Conservation (phyloP, 2,113 vertebrate species). For the Charadrius vociferus region DNA sequence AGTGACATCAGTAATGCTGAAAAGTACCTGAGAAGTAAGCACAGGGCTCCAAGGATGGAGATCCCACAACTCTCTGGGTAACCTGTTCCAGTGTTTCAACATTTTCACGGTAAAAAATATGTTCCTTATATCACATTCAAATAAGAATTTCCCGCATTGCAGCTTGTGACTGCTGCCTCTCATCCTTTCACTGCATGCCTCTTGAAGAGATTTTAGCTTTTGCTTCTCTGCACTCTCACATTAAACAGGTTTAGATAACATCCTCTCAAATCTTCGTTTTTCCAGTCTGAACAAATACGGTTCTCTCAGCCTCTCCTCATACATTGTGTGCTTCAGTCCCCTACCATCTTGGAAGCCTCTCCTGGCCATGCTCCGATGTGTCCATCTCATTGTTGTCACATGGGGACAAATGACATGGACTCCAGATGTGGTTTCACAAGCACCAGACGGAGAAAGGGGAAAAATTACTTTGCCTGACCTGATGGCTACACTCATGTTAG, state of each 20-base stretch:
- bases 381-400: not conserved
- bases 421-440: not conserved
- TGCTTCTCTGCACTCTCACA: not conserved
- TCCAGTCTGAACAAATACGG: not conserved
- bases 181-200: not conserved
- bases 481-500: not conserved
- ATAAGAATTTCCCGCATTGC: not conserved
- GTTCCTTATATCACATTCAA: not conserved
- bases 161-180: not conserved
- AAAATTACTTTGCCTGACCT: not conserved
- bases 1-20: not conserved
- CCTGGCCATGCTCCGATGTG: not conserved
- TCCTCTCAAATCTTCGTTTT: not conserved
- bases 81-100: not conserved
- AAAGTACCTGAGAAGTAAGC: not conserved
- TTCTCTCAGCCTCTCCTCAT: not conserved
- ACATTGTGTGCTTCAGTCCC: rapidly evolving
- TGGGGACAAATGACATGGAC: not conserved
- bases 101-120: not conserved
- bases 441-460: not conserved
- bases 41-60: not conserved
- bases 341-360: not conserved
- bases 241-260: not conserved
- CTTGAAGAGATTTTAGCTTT: not conserved
- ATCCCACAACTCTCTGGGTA: not conserved